Percentiles rank a stretch among this genome's conserved stretches.
Evolutionary conservation across 2,888 invertebrate genomes (phyloP).

Genomic region (Drosophila anomelani): DNA sequence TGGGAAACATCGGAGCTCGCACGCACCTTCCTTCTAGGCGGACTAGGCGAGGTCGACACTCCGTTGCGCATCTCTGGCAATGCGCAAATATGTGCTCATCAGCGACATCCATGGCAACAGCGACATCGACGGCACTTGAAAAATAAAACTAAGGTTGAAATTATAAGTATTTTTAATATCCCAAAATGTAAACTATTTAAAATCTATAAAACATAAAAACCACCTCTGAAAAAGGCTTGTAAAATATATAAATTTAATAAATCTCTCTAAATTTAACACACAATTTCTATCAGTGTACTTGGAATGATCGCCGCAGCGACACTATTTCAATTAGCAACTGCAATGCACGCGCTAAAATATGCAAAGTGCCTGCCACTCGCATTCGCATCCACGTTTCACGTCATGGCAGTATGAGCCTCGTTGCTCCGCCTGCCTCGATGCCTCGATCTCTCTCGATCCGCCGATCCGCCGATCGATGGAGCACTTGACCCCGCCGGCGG

Average conservation of each 20-base stretch:
- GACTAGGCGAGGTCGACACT: conserved; percentile 75
- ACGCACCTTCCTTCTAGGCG: conserved; percentile 65
- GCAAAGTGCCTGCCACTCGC: conserved; percentile 75
- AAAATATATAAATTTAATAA: background rate
- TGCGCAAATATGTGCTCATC: conserved; percentile 73
- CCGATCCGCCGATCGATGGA: conserved; percentile 36
- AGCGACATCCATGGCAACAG: conserved; percentile 30
- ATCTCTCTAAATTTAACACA: background rate
- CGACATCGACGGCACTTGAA: conserved; percentile 8
- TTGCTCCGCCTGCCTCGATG: conserved; percentile 4
- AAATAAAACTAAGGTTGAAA: background rate
- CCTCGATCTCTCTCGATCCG: conserved; percentile 5
- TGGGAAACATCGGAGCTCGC: conserved; percentile 32
- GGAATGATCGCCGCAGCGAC: conserved; percentile 62
- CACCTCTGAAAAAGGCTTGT: accelerated
- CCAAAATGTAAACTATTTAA: background rate
- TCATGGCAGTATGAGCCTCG: conserved; percentile 55
- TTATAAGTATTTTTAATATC: no score
- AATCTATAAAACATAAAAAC: background rate
- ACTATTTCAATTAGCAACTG: conserved; percentile 82
- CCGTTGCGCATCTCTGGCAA: conserved; percentile 78
- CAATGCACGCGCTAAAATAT: conserved; percentile 76
- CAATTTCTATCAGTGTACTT: background rate
- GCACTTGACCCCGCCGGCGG: conserved; percentile 73
- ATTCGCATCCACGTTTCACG: conserved; percentile 49